Percentiles rank a stretch among this genome's conserved stretches.
phyloP scores from a whole-genome alignment of 2,888 invertebrate genomes.

The Byasa hedistus region DNA sequence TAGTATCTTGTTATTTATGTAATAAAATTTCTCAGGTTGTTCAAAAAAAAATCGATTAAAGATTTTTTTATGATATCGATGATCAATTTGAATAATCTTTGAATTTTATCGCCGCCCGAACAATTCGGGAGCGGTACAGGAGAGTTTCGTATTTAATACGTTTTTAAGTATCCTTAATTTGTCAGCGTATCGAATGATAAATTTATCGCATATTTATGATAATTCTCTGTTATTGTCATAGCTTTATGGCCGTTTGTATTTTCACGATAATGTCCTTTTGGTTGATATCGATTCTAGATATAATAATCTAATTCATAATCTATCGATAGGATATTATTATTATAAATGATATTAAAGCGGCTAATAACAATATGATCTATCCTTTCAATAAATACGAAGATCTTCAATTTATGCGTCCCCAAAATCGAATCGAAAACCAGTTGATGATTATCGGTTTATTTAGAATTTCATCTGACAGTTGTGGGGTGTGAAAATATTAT shows the following conservation, averaged over 20 bases:
- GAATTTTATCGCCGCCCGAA: conserved; percentile 33
- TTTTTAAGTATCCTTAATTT: conserved; percentile 59
- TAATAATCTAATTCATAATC: too few relatives aligned
- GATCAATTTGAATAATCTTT: conserved; percentile 27
- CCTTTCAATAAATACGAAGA: too few relatives aligned
- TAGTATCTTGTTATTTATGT: not conserved
- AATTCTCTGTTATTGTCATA: conserved; percentile 39
- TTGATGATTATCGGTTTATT: too few relatives aligned
- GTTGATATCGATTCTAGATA: too few relatives aligned
- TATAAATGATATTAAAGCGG: too few relatives aligned
- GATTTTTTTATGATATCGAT: conserved; percentile 10
- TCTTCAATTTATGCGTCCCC: too few relatives aligned
- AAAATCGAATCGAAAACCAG: too few relatives aligned
- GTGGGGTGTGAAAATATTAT: too few relatives aligned
- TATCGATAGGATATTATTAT: too few relatives aligned
- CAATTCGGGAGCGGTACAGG: conserved; percentile 40
- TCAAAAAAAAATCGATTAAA: conserved; percentile 13
- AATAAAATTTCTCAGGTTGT: not conserved
- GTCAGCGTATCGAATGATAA: conserved; percentile 63
- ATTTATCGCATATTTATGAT: conserved; percentile 54
- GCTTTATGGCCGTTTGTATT: not conserved
- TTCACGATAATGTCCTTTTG: too few relatives aligned
- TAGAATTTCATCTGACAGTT: too few relatives aligned
- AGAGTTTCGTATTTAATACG: conserved; percentile 43
- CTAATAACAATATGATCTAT: too few relatives aligned